phyloP scores from a whole-genome alignment of 2,797 vertebrate genomes.

The Dipus sagitta region DNA sequence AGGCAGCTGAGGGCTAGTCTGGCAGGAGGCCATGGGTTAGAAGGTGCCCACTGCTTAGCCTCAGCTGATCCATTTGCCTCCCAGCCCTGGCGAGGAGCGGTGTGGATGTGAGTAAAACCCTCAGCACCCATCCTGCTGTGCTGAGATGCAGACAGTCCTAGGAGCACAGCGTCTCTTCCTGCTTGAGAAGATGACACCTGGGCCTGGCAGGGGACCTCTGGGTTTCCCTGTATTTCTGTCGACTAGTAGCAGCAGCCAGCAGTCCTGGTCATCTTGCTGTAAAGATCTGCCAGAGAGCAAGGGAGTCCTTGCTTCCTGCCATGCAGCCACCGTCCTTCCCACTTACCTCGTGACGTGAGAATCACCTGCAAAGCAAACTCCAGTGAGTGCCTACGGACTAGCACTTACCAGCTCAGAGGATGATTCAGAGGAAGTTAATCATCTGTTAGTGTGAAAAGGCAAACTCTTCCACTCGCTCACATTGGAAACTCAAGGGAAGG shows the following conservation, averaged over 20 bases:
- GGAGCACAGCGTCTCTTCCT: background rate
- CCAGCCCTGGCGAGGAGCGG: background rate
- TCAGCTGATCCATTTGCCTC: background rate
- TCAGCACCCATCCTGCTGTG: background rate
- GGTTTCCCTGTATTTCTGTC: background rate
- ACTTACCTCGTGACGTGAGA: conserved; percentile 57
- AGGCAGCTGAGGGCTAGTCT: conserved; percentile 10
- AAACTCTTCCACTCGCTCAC: conserved; percentile 71
- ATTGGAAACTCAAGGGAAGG: conserved; percentile 44
- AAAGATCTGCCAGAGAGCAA: background rate
- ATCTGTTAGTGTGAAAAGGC: conserved; percentile 63
- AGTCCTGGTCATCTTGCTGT: background rate
- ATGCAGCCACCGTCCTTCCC: background rate
- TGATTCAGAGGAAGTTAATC: conserved; percentile 79
- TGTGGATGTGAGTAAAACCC: background rate
- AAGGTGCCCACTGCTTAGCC: background rate
- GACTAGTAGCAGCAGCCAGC: background rate
- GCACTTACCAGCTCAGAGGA: conserved; percentile 60
- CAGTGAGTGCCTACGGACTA: conserved; percentile 48
- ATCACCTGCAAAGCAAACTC: conserved; percentile 69
- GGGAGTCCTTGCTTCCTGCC: background rate
- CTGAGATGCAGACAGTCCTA: background rate
- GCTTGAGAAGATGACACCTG: background rate
- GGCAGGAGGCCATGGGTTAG: background rate
- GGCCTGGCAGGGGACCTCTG: background rate